Conservation (phyloP, 2,888 invertebrate genomes). For the Uropetala carovei region DNA sequence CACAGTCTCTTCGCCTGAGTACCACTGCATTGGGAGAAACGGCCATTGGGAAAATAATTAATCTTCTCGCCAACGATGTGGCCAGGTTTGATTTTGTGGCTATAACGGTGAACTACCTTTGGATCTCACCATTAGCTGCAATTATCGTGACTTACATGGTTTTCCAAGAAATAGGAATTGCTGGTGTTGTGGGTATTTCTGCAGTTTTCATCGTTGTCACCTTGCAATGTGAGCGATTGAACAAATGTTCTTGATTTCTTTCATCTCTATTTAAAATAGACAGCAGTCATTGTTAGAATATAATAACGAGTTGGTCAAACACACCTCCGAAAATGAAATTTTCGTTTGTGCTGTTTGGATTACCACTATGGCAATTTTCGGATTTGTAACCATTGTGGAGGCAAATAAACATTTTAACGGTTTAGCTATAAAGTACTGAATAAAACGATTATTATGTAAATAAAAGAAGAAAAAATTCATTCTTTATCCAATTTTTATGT, state of each 20-base stretch:
- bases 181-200: conserved; percentile 76
- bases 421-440: too few relatives aligned
- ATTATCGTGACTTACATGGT: conserved; percentile 75
- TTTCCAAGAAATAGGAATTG: conserved; percentile 72
- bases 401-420: too few relatives aligned
- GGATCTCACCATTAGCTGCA: conserved; percentile 77
- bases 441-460: too few relatives aligned
- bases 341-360: too few relatives aligned
- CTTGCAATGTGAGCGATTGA: conserved; percentile 51
- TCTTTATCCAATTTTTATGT: background rate
- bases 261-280: too few relatives aligned
- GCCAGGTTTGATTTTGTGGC: conserved; percentile 78
- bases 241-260: too few relatives aligned
- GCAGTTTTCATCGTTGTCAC: conserved; percentile 72
- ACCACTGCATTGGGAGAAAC: conserved; percentile 76
- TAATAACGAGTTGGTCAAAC: too few relatives aligned
- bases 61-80: conserved; percentile 79
- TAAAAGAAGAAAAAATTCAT: too few relatives aligned
- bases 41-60: conserved; percentile 79
- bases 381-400: too few relatives aligned
- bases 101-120: conserved; percentile 77
- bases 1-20: conserved; percentile 73
- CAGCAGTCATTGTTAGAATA: too few relatives aligned
- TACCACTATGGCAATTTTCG: too few relatives aligned
- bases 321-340: too few relatives aligned